Evolutionary conservation across 2,797 vertebrate species (phyloP).

Genomic region (Trachurus trachurus): DNA sequence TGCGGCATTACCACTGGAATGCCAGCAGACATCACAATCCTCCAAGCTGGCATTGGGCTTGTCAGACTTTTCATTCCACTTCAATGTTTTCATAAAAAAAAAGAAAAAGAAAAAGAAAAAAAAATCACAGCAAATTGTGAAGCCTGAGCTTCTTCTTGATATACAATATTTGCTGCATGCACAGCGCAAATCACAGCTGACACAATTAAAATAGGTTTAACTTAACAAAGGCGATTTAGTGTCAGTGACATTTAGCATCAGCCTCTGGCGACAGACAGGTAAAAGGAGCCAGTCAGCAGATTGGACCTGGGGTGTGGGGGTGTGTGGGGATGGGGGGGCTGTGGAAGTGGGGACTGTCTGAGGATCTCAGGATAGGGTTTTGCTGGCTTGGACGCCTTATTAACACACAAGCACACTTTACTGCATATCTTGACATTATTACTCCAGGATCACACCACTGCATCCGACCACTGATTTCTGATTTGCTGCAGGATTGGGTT

Average conservation of each 20-base stretch:
- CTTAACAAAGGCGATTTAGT: slow-evolving; percentile 85
- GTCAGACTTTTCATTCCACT: slow-evolving; percentile 76
- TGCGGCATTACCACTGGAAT: slow-evolving; percentile 78
- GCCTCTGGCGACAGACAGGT: slow-evolving; percentile 93
- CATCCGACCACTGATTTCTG: neutral
- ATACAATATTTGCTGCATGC: slow-evolving; percentile 57
- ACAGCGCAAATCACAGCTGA: slow-evolving; percentile 76
- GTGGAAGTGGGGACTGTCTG: slow-evolving; percentile 65
- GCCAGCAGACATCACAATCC: slow-evolving; percentile 78
- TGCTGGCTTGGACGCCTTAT: slow-evolving; percentile 38
- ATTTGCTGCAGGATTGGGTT: neutral
- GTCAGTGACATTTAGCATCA: slow-evolving; percentile 97
- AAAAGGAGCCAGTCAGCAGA: slow-evolving; percentile 95
- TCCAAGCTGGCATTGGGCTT: slow-evolving; percentile 71
- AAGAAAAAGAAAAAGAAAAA: slow-evolving; percentile 6
- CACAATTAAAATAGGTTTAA: slow-evolving; percentile 82
- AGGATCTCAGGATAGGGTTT: slow-evolving; percentile 36
- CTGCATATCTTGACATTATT: slow-evolving; percentile 27
- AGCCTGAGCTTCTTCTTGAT: slow-evolving; percentile 58
- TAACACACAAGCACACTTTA: slow-evolving; percentile 34
- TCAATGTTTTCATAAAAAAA: slow-evolving; percentile 66
- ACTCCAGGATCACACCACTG: slow-evolving; percentile 1
- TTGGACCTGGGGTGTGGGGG: slow-evolving; percentile 85
- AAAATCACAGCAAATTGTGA: slow-evolving; percentile 61
- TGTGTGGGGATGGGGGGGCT: too few relatives aligned